Percentiles rank a stretch among this genome's conserved stretches.
Evolutionary conservation across 2,797 vertebrate species (phyloP).

Genomic region (Poeciliopsis gracilis): DNA sequence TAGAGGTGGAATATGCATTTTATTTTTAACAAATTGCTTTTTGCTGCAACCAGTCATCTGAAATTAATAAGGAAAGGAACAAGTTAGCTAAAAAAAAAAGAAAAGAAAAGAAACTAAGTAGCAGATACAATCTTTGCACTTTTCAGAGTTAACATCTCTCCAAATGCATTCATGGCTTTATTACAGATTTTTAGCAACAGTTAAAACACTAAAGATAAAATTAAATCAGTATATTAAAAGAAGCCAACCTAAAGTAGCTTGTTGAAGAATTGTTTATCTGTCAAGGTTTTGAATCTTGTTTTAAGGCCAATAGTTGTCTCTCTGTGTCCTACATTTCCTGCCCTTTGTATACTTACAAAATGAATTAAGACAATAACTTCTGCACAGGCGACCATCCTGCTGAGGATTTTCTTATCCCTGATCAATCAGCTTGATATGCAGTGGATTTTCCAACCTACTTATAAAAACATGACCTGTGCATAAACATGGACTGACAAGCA

Average conservation of each 20-base stretch:
- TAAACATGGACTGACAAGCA: constrained; percentile 28
- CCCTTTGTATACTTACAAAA: constrained; percentile 21
- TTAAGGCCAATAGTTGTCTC: neutral
- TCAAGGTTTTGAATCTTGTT: neutral
- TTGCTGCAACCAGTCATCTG: neutral
- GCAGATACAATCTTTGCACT: too few species aligned
- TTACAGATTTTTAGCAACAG: neutral
- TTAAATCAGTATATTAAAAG: neutral
- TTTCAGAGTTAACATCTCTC: too few species aligned
- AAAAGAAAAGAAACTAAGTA: too few species aligned
- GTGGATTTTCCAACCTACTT: constrained; percentile 65
- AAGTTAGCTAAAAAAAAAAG: neutral
- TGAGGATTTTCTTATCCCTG: constrained; percentile 62
- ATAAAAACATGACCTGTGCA: constrained; percentile 44
- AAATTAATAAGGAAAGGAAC: neutral
- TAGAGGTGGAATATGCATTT: neutral
- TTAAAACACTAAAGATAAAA: neutral
- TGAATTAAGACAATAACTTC: constrained; percentile 29
- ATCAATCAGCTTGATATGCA: constrained; percentile 61
- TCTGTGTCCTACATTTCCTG: constrained; percentile 38
- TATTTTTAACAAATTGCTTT: neutral
- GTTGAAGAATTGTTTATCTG: neutral
- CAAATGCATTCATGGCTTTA: neutral
- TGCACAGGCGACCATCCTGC: constrained; percentile 34
- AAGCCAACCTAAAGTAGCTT: neutral